Evolutionary conservation across 2,888 invertebrate species (phyloP).

Genomic region (Xestia sexstrigata): DNA sequence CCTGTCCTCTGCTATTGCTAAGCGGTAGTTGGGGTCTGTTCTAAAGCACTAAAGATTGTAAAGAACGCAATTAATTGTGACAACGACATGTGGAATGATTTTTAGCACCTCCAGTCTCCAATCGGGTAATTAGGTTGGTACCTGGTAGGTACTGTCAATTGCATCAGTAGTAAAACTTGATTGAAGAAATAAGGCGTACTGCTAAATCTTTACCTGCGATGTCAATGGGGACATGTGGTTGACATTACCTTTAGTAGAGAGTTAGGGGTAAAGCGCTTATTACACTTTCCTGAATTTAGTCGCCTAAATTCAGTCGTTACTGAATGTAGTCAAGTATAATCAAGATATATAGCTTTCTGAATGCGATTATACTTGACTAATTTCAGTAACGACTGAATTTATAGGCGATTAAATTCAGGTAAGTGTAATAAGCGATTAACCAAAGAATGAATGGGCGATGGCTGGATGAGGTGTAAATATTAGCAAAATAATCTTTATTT

Average conservation of each 20-base stretch:
- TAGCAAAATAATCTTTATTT: constrained; percentile 57
- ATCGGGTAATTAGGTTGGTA: neutral
- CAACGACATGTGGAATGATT: neutral
- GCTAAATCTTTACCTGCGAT: neutral
- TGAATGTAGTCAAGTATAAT: too few relatives aligned
- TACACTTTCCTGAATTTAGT: too few relatives aligned
- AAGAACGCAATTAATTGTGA: neutral
- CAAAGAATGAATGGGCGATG: neutral
- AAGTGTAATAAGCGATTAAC: too few relatives aligned
- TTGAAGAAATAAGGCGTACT: neutral
- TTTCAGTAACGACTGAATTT: too few relatives aligned
- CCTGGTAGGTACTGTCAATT: neutral
- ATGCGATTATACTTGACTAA: too few relatives aligned
- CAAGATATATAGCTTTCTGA: too few relatives aligned
- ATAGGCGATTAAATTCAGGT: too few relatives aligned
- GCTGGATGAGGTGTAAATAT: neutral
- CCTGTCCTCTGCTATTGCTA: constrained; percentile 95
- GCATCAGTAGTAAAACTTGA: neutral
- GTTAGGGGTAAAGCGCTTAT: too few relatives aligned
- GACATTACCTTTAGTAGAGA: neutral
- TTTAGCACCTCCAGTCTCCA: neutral
- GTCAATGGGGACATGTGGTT: neutral
- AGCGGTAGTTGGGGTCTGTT: constrained; percentile 88
- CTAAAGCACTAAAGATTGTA: constrained; percentile 79
- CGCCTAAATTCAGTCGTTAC: too few relatives aligned